phyloP scores from a whole-genome alignment of 2,113 vertebrate species.

The Synodontis membranacea region DNA sequence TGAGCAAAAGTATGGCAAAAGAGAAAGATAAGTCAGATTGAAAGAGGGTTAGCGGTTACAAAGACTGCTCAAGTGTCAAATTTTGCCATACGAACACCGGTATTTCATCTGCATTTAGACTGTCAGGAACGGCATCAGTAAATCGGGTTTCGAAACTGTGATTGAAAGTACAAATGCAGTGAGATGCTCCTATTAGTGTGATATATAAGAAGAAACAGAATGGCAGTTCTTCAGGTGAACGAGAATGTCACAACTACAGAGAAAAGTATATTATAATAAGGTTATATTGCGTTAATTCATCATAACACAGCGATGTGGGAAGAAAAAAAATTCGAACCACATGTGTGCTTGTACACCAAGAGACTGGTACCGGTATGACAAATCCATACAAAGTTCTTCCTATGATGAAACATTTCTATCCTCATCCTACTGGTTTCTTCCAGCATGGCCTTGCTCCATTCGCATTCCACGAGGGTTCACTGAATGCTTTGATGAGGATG shows the following conservation, averaged over 20 bases:
- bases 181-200: background rate
- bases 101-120: background rate
- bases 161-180: background rate
- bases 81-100: background rate
- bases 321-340: background rate
- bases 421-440: background rate
- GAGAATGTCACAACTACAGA: background rate
- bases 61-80: background rate
- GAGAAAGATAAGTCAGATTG: background rate
- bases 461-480: background rate
- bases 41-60: background rate
- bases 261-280: background rate
- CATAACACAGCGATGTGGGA: background rate
- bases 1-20: no score
- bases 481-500: background rate
- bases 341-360: background rate
- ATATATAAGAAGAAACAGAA: background rate
- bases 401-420: background rate
- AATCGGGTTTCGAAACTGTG: background rate
- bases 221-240: background rate
- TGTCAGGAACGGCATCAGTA: background rate
- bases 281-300: background rate
- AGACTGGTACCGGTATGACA: no score
- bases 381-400: slow-evolving; percentile 1
- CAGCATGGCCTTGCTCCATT: no score